Evolutionary conservation across 2,113 vertebrate genomes (phyloP), one percentile per base, ranked within the genome.

Genomic region (Bostrychus sinensis): DNA sequence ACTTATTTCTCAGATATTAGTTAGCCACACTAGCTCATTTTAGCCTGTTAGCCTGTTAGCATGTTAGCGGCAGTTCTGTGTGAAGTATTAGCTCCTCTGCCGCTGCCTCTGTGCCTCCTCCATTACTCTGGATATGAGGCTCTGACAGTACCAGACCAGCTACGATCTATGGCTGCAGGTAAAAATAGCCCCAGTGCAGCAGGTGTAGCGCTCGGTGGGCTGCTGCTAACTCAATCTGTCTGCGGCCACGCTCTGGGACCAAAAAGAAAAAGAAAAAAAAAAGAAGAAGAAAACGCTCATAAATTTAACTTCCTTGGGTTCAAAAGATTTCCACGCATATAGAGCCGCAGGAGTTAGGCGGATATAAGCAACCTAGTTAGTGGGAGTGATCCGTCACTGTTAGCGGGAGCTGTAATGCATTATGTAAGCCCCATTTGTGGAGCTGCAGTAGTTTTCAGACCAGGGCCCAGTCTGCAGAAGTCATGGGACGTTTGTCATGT

Each of bases 71-170:
- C 39, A 30, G 3, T 13, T 2, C 2, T 50, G 12, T 38, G 38
- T 69, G 28, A 60, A 62, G 23, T 14, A 56, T 41, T 32, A 67
- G n/a, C 22, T 23, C n/a, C 32, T 28, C n/a, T n/a, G n/a, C n/a
- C 45, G 75, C 63, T 23, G 14, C 56, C 67, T 3, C 10, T 53
- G 56, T 55, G 46, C 65, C 56, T 61, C 48, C 63, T 67, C 73
- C 73, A 76, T 83, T 82, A 63, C 59, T 79, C 72, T 73, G 5
- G 51, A 75, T 60, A 50, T 61, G 67, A 67, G 53, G 26, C 4
- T 51, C 45, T 85, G 86, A 83, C 86, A 83, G 82, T 78, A 85
- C 81, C 74, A 79, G 86, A 84, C 59, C 78, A 48, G 41, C 55
- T 37, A 70, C 63, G 80, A 86, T 86, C 76, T 83, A 85, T 83